These are phyloP conservation scores for Hippopotamyrus pictus DNA, from an alignment of 2,797 vertebrate genomes.

Conservation along the genomic window DNA sequence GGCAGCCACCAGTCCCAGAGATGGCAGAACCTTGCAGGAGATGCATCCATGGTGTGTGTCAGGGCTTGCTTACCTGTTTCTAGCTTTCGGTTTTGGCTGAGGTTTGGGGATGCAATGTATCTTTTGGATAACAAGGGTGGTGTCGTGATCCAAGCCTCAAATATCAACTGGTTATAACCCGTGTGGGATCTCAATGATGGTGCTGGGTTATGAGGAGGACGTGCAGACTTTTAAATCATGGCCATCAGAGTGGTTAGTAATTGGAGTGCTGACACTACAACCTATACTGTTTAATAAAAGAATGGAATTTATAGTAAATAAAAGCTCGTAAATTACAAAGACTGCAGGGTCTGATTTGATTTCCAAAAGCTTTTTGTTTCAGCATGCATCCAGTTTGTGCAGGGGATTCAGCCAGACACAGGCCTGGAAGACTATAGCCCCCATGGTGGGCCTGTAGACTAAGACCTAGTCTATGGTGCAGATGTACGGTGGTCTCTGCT, in stretches of 20 bases:
- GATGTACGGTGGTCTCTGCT: slow-evolving; percentile 43
- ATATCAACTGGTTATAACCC: slow-evolving; percentile 41
- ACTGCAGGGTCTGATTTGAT: not conserved
- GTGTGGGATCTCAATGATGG: slow-evolving; percentile 41
- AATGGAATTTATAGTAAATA: slow-evolving; percentile 3
- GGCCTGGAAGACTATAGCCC: not conserved
- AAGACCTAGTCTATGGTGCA: not conserved
- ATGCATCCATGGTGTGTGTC: not conserved
- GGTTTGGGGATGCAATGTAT: slow-evolving; percentile 31
- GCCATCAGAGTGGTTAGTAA: not conserved
- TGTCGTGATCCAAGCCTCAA: slow-evolving; percentile 31
- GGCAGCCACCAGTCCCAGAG: not conserved
- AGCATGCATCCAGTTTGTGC: not conserved
- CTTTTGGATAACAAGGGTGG: slow-evolving; percentile 34
- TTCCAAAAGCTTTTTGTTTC: not conserved
- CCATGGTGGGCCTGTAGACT: not conserved
- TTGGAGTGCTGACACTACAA: not conserved
- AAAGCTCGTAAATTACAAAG: not conserved
- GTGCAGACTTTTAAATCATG: not conserved
- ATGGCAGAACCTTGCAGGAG: not conserved
- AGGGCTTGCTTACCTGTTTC: slow-evolving; percentile 43
- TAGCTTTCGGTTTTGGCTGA: slow-evolving; percentile 23
- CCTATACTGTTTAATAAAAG: not conserved
- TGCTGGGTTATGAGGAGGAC: slow-evolving; percentile 28
- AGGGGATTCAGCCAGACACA: not conserved